Base-by-base conservation (phyloP, 2,797 vertebrate genomes). In the Hippocampus kuda region DNA sequence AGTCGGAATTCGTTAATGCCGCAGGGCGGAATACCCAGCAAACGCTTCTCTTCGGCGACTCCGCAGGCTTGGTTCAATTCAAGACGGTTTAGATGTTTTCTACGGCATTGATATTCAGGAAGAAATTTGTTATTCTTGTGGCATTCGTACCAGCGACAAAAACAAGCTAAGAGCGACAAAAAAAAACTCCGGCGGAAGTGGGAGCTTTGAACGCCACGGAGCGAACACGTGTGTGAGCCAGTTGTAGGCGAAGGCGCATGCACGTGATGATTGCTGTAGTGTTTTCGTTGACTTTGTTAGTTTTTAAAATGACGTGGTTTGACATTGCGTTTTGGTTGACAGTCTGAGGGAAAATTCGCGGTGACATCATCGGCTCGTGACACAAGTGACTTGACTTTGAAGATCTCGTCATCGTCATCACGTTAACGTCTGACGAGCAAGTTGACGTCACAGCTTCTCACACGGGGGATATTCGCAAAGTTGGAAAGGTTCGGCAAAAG, bases 1-100 rank as follows among this genome's bases (percentile, higher is more conserved):
- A 1, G 16, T 22, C 56, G 49, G 69, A 68, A 18, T 44, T 53
- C 9, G 7, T 65, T 44, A 18, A 46, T 44, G 44, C 63, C 44
- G 24, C 63, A 65, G 63, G 63, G 63, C 44, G 63, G 44, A 65
- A 65, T 38, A 65, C 63, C 63, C 3, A 46, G 18, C 15, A 5
- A 20, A 18, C 15, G 63, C 7, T 18, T 11, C 27, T 10, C 18
- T 61, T 61, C 16, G 27, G 16, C 44, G 24, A 26, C 44, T 49
- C 24, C 8, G 15, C 24, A 18, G 7, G 6, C n/a, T 62, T 11
- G 9, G 15, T 2, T 63, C 1, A 42, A 18, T 60, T 16, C 27
- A 30, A 18, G 57, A 9, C 13, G 16, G 18, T 38, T 22, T 63
- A 0, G 9, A 42, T n/a, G 22, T 41, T 41, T 63, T 42, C 0